Evolutionary conservation across 1,140 invertebrate genomes (phyloP), one percentile per base, ranked within the genome.

Genomic region (Periplaneta americana): DNA sequence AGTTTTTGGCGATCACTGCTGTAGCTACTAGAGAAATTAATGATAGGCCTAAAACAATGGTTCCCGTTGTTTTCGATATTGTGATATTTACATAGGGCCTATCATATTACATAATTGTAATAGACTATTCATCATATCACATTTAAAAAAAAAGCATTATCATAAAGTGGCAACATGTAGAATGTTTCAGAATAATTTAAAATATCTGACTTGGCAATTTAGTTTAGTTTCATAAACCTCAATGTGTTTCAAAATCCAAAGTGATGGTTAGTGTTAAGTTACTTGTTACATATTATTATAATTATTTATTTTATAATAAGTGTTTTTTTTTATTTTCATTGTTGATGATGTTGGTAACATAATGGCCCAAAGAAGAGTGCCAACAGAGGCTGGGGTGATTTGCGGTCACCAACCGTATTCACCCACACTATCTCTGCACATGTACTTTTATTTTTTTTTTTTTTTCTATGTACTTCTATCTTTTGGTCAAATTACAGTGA

Each of bases 351-450:
- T 22, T 18, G 15, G 18, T 31, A 66, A 34, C 57, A 48, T 80
- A 66, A 74, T 36, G 81, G 81, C 81, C 81, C 81, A 81, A 81
- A 81, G 81, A 81, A 36, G 33, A 39, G 75, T 57, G 75, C 81
- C 75, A 37, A 35, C 74, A 81, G 81, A 81, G 81, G 81, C 81
- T 81, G 76, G 34, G 48, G 48, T 66, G 48, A n/a, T n/a, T n/a
- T n/a, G n/a, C n/a, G n/a, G n/a, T n/a, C n/a, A n/a, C n/a, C n/a
- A n/a, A n/a, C n/a, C n/a, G n/a, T 66, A n/a, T n/a, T 1, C 48
- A 28, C 48, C 48, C 48, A 66, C 13, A n/a, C 0, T 66, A 66
- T 66, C 22, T 28, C 48, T 66, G n/a, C 22, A 17, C n/a, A 18
- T 48, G 22, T 66, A 8, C n/a, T n/a, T n/a, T n/a, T n/a, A n/a